Evolutionary conservation across 1,140 invertebrate genomes (phyloP).

Genomic region (Drosophila albomicans): DNA sequence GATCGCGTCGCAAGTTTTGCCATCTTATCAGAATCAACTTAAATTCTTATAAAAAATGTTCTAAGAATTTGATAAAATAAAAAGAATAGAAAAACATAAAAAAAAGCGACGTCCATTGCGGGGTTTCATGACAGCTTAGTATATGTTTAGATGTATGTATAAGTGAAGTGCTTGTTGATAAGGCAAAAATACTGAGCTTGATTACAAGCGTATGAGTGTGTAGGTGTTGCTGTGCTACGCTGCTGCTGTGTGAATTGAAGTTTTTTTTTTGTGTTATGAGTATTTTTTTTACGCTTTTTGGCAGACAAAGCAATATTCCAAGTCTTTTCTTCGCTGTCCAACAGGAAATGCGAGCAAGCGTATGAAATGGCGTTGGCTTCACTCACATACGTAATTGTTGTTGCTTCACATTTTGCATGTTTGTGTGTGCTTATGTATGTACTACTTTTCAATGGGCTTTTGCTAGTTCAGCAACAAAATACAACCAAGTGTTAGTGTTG

Average conservation of each 20-base stretch:
- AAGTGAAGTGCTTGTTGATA: conserved; percentile 45
- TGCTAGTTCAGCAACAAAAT: conserved; percentile 25
- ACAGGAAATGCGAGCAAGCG: conserved; percentile 80
- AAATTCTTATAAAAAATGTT: conserved; percentile 52
- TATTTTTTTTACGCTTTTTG: conserved; percentile 56
- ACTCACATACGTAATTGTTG: conserved; percentile 52
- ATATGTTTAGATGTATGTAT: neutral
- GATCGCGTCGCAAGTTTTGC: conserved; percentile 22
- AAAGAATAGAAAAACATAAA: neutral
- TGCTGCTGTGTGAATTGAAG: conserved; percentile 53
- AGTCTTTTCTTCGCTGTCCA: conserved; percentile 55
- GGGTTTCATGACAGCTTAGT: conserved; percentile 31
- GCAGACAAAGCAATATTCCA: conserved; percentile 72
- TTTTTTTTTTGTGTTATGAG: conserved; percentile 52
- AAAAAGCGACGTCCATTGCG: conserved; percentile 12
- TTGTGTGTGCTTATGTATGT: conserved; percentile 52
- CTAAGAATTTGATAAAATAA: conserved; percentile 72
- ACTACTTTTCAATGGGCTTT: conserved; percentile 59
- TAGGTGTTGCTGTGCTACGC: conserved; percentile 29
- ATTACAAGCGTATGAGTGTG: conserved; percentile 29
- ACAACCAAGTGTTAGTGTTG: conserved; percentile 3
- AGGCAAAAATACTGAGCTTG: conserved; percentile 43
- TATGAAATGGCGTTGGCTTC: conserved; percentile 66
- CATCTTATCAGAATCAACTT: conserved; percentile 58
- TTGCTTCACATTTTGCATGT: conserved; percentile 28